These are phyloP conservation scores for Premnoplex brunnescens DNA, from an alignment of 2,797 vertebrate species.

Conservation along the genomic window DNA sequence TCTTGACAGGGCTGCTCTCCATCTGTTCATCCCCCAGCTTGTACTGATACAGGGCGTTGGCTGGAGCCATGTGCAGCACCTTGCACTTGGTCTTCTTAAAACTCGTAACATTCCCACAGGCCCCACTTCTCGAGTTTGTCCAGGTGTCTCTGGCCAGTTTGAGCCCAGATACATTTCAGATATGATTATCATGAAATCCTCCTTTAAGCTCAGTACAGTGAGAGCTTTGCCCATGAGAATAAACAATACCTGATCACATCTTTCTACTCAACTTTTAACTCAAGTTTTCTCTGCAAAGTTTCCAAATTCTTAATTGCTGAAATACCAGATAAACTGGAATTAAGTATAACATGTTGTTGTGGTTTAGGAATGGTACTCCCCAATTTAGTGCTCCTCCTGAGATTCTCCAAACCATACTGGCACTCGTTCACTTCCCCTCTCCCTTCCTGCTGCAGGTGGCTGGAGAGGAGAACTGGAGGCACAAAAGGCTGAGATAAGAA, in stretches of 20 bases:
- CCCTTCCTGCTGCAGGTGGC: rapidly evolving
- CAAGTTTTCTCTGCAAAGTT: neutral
- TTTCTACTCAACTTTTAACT: neutral
- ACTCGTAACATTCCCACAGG: no score
- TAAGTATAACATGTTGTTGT: neutral
- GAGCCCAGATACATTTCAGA: neutral
- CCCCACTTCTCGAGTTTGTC: rapidly evolving
- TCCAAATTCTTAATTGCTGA: neutral
- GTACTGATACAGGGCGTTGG: neutral
- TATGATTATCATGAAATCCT: neutral
- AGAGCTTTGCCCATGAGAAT: neutral
- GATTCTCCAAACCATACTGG: neutral
- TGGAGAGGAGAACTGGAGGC: neutral
- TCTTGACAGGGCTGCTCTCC: neutral
- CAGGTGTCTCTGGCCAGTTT: neutral
- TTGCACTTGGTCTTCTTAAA: neutral
- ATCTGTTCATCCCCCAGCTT: neutral
- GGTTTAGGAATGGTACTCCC: neutral
- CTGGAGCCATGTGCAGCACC: neutral
- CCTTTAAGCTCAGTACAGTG: neutral
- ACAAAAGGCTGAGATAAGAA: neutral
- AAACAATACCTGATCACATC: neutral
- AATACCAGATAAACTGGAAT: neutral
- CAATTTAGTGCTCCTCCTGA: neutral
- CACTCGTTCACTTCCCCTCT: neutral